Conservation (phyloP, 2,113 vertebrate species). For the Colistium nudipinnis region DNA sequence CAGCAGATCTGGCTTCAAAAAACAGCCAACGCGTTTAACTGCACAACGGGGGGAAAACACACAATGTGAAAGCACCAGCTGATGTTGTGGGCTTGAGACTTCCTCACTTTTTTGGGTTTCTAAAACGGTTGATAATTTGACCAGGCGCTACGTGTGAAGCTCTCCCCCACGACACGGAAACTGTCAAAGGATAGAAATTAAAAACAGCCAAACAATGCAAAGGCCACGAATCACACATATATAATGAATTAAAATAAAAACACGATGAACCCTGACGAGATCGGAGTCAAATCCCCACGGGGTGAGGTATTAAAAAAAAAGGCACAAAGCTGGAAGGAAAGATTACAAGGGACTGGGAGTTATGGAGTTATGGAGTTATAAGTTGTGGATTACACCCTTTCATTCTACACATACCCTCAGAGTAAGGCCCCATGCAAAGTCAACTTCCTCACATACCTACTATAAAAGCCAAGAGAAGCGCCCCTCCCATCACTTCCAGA, state of each 20-base stretch:
- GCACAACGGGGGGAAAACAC: neutral
- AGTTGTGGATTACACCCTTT: neutral
- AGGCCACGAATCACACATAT: neutral
- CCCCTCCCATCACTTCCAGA: neutral
- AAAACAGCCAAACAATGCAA: neutral
- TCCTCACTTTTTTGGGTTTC: neutral
- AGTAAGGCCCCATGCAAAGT: slow-evolving; percentile 18
- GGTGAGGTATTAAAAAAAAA: no score
- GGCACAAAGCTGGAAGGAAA: neutral
- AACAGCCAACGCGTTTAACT: no score
- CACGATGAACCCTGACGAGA: no score
- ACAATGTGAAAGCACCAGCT: neutral
- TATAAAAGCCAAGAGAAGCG: slow-evolving; percentile 15
- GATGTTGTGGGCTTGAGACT: slow-evolving; percentile 12
- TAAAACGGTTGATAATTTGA: neutral
- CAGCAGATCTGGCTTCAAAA: neutral
- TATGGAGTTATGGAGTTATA: no score
- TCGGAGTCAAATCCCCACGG: no score
- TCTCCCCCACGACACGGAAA: no score
- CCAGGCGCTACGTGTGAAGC: neutral
- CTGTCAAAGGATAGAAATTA: neutral
- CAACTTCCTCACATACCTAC: neutral
- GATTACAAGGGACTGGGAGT: neutral
- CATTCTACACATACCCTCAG: neutral
- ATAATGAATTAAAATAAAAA: neutral